Conservation (phyloP, 2,113 vertebrate species). For the Callocephalon fimbriatum region DNA sequence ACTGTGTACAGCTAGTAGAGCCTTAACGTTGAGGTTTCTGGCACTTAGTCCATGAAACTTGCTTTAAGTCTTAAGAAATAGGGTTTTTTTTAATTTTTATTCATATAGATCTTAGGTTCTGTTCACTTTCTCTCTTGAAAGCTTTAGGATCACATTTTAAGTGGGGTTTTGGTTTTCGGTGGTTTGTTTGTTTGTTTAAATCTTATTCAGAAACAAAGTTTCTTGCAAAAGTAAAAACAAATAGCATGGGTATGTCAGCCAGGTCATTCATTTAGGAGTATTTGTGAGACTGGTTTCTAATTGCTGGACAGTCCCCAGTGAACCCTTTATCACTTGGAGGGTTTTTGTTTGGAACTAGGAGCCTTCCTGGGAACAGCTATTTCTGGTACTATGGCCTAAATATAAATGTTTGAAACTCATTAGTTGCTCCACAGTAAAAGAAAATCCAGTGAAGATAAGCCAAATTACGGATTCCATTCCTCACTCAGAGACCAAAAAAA, state of each 20-base stretch:
- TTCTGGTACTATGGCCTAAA: neutral
- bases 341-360: neutral
- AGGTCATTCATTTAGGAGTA: neutral
- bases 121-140: neutral
- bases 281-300: neutral
- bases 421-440: neutral
- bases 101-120: neutral
- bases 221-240: neutral
- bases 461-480: neutral
- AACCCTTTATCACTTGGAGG: neutral
- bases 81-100: neutral
- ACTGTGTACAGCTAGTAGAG: neutral
- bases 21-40: neutral
- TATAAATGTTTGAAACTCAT: neutral
- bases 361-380: neutral
- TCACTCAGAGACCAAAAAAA: neutral
- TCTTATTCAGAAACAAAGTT: neutral
- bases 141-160: neutral
- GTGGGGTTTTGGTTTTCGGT: neutral
- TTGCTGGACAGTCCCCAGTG: neutral
- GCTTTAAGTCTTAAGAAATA: neutral
- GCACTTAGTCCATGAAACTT: neutral
- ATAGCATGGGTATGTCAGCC: neutral
- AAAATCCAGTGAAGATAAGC: neutral
- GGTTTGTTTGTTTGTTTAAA: neutral